Base-by-base conservation (phyloP, 35 echinoderm and acorn worm species). In the Holothuria glaberrima region DNA sequence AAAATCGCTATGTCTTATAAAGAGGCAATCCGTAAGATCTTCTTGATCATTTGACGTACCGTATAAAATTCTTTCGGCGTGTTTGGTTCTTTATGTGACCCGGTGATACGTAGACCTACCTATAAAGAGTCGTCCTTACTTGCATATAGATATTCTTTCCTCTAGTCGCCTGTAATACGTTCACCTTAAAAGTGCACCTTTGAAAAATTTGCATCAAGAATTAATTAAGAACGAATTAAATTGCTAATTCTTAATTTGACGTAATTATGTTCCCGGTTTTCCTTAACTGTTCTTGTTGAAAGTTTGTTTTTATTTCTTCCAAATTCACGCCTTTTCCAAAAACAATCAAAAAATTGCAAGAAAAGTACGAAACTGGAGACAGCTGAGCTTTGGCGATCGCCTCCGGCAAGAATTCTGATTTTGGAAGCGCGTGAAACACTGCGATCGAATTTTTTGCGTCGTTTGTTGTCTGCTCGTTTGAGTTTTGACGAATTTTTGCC, bases 161-260 rank as follows among this genome's bases (percentile, higher is more conserved):
- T 54, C 12, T 17, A 54, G 9, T 54, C 50, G 3, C 80, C 56
- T 60, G 25, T 18, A 12, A 84, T 58, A 12, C 80, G 33, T 84
- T 84, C 80, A 84, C 80, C 80, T 61, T 58, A 59, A 84, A 84
- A 84, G 80, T 84, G 80, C 80, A 84, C 27, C 59, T 58, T 56
- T 21, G 80, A 63, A 27, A 63, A 69, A 84, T 84, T 84, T 63
- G 80, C 80, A 84, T 63, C 28, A 84, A 59, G 80, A 63, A 84
- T 84, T 84, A 84, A 84, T 84, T 84, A 58, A 63, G 80, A 34
- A 84, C 80, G 80, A 63, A 84, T 84, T 84, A 84, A 61, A 84
- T 84, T 84, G 52, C 80, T 84, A 84, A 84, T 84, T 84, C 80
- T 84, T 84, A 84, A 84, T 84, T 84, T 84, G 80, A 84, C 80